These are phyloP conservation scores for Drosophila longiperda DNA, from an alignment of 2,888 invertebrate genomes.

Conservation along the genomic window DNA sequence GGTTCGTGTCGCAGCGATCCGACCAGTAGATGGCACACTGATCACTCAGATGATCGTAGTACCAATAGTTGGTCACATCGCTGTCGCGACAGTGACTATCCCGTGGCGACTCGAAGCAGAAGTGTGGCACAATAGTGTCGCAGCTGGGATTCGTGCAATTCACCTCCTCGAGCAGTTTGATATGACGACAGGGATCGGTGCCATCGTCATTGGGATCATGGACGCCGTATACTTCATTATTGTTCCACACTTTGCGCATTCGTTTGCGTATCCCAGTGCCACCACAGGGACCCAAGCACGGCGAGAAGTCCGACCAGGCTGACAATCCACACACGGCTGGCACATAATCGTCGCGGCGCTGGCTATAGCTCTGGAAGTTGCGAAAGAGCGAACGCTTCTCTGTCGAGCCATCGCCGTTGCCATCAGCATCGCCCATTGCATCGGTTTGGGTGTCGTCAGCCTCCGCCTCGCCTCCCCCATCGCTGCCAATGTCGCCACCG, in stretches of 20 bases:
- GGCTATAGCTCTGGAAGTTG: constrained; percentile 79
- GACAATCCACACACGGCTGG: constrained; percentile 87
- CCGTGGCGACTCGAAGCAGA: constrained; percentile 84
- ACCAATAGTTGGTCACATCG: constrained; percentile 92
- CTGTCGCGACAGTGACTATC: constrained; percentile 92
- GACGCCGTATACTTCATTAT: constrained; percentile 80
- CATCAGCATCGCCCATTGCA: constrained; percentile 36
- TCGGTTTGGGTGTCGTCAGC: constrained; percentile 29
- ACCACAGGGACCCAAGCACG: constrained; percentile 92
- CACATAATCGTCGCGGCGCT: constrained; percentile 78
- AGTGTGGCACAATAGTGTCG: constrained; percentile 77
- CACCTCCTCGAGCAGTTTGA: constrained; percentile 81
- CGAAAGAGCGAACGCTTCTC: constrained; percentile 72
- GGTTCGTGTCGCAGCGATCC: constrained; percentile 93
- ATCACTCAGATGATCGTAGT: constrained; percentile 90
- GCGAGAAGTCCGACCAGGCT: constrained; percentile 92
- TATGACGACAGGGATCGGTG: constrained; percentile 81
- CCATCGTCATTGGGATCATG: constrained; percentile 67
- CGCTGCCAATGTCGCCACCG: constrained; percentile 80
- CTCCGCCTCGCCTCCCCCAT: constrained; percentile 9
- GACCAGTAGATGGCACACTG: constrained; percentile 94
- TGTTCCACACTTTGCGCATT: constrained; percentile 82
- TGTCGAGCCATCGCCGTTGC: constrained; percentile 53
- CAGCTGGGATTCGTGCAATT: constrained; percentile 82
- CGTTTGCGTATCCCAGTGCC: constrained; percentile 88